Evolutionary conservation across 1,140 invertebrate species (phyloP), one percentile per base, ranked within the genome.

Genomic region (Caenorhabditis inopinata): DNA sequence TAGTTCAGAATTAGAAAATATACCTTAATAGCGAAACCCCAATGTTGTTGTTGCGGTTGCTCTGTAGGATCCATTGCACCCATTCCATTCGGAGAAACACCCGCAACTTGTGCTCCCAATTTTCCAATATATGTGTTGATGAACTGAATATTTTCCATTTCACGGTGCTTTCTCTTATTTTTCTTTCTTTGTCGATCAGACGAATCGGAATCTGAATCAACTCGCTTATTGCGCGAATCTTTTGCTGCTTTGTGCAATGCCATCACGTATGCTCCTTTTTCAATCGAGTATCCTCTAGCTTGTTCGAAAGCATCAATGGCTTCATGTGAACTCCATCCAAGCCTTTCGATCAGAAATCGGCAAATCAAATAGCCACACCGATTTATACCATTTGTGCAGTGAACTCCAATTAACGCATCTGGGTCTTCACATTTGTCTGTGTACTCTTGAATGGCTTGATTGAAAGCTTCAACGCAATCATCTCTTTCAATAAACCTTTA

Each of bases 301-400:
- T 78, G 80, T 49, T 88, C 86, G 85, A 91, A 91, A n/a, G 87
- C 90, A 53, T 88, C 81, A 32, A 86, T 76, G 32, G 83, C 82
- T 80, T 83, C 78, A 76, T 86, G 78, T 9, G 81, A 83, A 49
- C 78, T 80, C 83, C 79, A 86, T 90, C 93, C 91, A 86, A 92
- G 93, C 83, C 92, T 90, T 85, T 82, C 83, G 45, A 88, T 85
- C 5, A 87, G 81, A 81, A 88, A 91, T 84, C 90, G 89, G 84
- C 94, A 96, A 74, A 96, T 92, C 78, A 96, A 91, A 87, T 94
- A 96, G 0, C 95, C 95, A 5, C 94, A 94, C 78, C 95, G 91
- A 88, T 96, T 96, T 1, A 96, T 90, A 11, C 95, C 95, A 88
- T 96, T 94, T 0, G 95, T 96, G 88, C 95, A 96, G 87, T 96